Conservation (phyloP, 2,797 vertebrate species). For the Acanthopagrus latus region DNA sequence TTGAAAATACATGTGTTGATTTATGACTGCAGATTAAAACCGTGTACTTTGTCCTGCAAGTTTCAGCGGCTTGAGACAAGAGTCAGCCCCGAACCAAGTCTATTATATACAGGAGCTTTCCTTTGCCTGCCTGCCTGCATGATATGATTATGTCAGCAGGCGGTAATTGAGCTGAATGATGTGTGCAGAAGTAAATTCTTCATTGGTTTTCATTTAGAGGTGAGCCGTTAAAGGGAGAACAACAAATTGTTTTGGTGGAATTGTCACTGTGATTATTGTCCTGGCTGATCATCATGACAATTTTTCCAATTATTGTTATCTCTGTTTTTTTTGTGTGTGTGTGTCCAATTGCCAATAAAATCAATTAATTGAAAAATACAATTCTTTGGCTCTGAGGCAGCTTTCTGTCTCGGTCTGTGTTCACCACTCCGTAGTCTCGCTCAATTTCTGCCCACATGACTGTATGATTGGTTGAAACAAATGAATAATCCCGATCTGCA, state of each 20-base stretch:
- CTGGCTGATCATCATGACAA: too few species aligned
- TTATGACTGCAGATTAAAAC: constrained; percentile 1
- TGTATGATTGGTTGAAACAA: too few species aligned
- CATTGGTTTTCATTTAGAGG: constrained; percentile 41
- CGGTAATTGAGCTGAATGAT: constrained; percentile 23
- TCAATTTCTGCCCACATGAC: too few species aligned
- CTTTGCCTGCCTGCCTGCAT: neutral
- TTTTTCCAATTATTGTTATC: too few species aligned
- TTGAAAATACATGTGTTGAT: constrained; percentile 2
- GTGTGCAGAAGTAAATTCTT: constrained; percentile 26
- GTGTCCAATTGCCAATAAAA: too few species aligned
- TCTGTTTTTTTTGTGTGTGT: too few species aligned
- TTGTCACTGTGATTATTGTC: too few species aligned
- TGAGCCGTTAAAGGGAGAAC: constrained; percentile 8
- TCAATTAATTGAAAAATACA: too few species aligned
- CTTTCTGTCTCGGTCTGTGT: too few species aligned
- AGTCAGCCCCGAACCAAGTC: constrained; percentile 3
- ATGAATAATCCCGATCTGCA: too few species aligned
- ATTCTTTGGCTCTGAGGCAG: too few species aligned
- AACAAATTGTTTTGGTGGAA: constrained; percentile 10
- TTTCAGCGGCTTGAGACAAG: constrained; percentile 14
- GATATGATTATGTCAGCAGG: constrained; percentile 23
- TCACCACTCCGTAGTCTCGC: too few species aligned
- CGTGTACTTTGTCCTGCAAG: neutral
- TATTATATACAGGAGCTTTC: neutral